Conservation (phyloP, 2,888 invertebrate genomes). For the Ischnus inquisitorius region DNA sequence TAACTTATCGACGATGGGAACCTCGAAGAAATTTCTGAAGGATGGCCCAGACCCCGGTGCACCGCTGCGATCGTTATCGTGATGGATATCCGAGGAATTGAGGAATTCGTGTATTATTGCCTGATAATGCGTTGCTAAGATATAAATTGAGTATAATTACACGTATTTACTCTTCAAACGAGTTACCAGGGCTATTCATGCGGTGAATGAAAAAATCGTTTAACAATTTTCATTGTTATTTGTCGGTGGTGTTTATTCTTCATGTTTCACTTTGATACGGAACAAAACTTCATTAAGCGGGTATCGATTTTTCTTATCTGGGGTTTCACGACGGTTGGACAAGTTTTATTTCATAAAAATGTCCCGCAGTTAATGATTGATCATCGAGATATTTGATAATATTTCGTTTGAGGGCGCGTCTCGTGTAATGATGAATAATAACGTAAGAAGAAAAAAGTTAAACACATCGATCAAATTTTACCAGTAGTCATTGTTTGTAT, state of each 20-base stretch:
- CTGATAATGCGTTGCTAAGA: background rate
- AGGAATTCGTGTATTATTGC: background rate
- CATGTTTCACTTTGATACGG: too few relatives aligned
- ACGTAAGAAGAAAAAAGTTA: too few relatives aligned
- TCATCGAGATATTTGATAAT: background rate
- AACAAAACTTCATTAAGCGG: too few relatives aligned
- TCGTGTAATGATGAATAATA: background rate
- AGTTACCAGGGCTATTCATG: background rate
- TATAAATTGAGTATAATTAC: background rate
- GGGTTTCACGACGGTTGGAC: too few relatives aligned
- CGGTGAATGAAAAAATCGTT: background rate
- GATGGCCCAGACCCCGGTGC: constrained; percentile 2
- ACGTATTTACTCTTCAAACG: background rate
- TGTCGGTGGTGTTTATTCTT: background rate
- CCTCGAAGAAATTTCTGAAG: background rate
- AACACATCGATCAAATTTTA: too few relatives aligned
- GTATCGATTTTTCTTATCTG: too few relatives aligned
- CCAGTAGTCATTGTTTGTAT: too few relatives aligned
- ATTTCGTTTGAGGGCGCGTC: background rate
- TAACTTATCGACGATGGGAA: background rate
- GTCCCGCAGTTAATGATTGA: too few relatives aligned
- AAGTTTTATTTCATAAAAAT: too few relatives aligned
- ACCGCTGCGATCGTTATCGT: background rate
- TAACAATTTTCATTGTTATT: background rate
- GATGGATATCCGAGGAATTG: background rate